phyloP scores from a whole-genome alignment of 2,113 vertebrate genomes.

The pig (Sus scrofa) region DNA sequence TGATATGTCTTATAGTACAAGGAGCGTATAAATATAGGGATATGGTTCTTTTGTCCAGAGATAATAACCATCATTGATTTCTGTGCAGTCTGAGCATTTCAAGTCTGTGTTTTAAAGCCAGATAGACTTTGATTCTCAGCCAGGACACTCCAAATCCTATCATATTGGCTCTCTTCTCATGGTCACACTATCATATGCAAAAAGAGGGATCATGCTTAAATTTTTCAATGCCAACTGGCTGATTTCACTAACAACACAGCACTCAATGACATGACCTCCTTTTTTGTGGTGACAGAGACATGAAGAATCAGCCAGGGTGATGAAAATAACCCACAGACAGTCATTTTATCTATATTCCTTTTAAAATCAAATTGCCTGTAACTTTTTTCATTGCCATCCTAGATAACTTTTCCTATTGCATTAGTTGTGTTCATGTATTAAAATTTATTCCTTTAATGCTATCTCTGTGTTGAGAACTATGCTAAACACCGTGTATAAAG shows the following conservation, averaged over 20 bases:
- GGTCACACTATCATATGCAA: neutral
- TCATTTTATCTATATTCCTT: neutral
- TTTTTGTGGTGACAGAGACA: neutral
- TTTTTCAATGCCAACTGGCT: neutral
- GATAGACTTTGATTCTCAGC: neutral
- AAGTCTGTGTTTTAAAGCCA: neutral
- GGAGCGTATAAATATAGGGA: neutral
- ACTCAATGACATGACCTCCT: neutral
- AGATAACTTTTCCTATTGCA: neutral
- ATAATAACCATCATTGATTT: neutral
- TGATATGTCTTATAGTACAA: neutral
- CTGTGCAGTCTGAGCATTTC: neutral
- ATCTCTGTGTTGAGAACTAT: neutral
- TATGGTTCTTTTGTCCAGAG: neutral
- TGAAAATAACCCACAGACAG: neutral
- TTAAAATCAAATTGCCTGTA: neutral
- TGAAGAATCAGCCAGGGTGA: neutral
- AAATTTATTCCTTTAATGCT: neutral
- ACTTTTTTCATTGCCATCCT: neutral
- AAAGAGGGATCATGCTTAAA: neutral
- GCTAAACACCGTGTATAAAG: neutral
- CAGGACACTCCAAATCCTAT: neutral
- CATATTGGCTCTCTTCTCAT: neutral
- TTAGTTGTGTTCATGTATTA: neutral
- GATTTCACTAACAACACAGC: neutral